Conservation (phyloP, 1,140 invertebrate species). For the Olivierus martensii region DNA sequence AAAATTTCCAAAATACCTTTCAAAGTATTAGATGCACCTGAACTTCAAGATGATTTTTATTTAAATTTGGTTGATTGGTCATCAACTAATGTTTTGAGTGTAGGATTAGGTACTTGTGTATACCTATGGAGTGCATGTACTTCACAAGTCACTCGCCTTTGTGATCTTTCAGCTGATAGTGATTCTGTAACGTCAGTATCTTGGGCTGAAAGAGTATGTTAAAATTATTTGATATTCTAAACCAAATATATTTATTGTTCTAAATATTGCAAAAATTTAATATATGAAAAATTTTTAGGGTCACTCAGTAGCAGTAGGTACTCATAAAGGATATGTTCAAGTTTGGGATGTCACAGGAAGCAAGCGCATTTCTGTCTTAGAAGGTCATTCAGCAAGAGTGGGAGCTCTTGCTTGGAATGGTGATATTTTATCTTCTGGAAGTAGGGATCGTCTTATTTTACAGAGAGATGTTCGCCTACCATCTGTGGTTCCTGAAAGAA, state of each 20-base stretch:
- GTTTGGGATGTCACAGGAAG: constrained; percentile 95
- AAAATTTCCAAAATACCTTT: constrained; percentile 97
- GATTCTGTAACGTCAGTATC: constrained; percentile 97
- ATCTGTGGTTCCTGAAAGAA: constrained; percentile 53
- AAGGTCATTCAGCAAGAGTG: constrained; percentile 74
- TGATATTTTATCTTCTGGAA: constrained; percentile 91
- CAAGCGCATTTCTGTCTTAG: constrained; percentile 78
- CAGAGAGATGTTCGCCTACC: constrained; percentile 88
- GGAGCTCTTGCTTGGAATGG: constrained; percentile 97
- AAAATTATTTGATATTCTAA: constrained; percentile 30
- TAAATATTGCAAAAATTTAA: constrained; percentile 4
- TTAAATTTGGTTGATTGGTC: constrained; percentile 99
- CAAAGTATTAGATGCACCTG: constrained; percentile 95
- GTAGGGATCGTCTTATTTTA: constrained; percentile 82
- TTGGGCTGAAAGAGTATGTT: constrained; percentile 75
- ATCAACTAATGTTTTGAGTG: constrained; percentile 94
- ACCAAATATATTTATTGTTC: constrained; percentile 2
- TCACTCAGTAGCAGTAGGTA: constrained; percentile 91
- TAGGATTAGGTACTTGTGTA: constrained; percentile 95
- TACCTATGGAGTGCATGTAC: constrained; percentile 99
- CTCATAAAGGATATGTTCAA: constrained; percentile 90
- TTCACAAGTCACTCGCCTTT: constrained; percentile 67
- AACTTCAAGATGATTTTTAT: constrained; percentile 98
- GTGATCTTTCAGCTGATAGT: constrained; percentile 81
- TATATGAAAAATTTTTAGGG: constrained; percentile 39